Evolutionary conservation across 2,888 invertebrate species (phyloP).

Genomic region (Hirtodrosophila duncani): DNA sequence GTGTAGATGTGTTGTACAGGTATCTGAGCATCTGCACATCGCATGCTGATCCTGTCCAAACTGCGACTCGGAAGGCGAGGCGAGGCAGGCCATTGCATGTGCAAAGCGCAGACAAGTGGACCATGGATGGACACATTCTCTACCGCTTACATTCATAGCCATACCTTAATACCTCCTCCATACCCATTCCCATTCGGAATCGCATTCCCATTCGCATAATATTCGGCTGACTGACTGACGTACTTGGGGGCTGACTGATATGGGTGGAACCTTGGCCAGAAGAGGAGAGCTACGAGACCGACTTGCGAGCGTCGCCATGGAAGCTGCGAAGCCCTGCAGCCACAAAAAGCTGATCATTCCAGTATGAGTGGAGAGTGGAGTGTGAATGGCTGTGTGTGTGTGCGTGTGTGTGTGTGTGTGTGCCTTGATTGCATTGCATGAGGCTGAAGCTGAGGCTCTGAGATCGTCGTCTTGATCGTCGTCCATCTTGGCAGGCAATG

Average conservation of each 20-base stretch:
- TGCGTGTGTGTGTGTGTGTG: too few species aligned
- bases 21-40: slow-evolving; percentile 46
- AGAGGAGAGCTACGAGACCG: slow-evolving; percentile 1
- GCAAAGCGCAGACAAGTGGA: slow-evolving; percentile 34
- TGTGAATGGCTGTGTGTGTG: slow-evolving; percentile 28
- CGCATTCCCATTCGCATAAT: too few species aligned
- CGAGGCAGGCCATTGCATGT: slow-evolving; percentile 60
- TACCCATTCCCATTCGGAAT: slow-evolving; percentile 26
- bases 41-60: slow-evolving; percentile 69
- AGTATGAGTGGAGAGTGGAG: neutral
- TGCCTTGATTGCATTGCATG: slow-evolving; percentile 57
- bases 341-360: neutral
- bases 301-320: slow-evolving; percentile 4
- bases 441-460: slow-evolving; percentile 20
- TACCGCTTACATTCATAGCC: too few species aligned
- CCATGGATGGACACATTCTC: slow-evolving; percentile 17
- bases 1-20: too few species aligned
- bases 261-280: slow-evolving; percentile 51
- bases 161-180: too few species aligned
- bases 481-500: slow-evolving; percentile 70
- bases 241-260: slow-evolving; percentile 64
- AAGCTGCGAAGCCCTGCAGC: slow-evolving; percentile 8
- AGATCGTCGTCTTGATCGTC: slow-evolving; percentile 26
- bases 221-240: slow-evolving; percentile 67
- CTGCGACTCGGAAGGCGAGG: slow-evolving; percentile 40